phyloP scores from a whole-genome alignment of 2,797 vertebrate genomes.

The Xenopus petersii region DNA sequence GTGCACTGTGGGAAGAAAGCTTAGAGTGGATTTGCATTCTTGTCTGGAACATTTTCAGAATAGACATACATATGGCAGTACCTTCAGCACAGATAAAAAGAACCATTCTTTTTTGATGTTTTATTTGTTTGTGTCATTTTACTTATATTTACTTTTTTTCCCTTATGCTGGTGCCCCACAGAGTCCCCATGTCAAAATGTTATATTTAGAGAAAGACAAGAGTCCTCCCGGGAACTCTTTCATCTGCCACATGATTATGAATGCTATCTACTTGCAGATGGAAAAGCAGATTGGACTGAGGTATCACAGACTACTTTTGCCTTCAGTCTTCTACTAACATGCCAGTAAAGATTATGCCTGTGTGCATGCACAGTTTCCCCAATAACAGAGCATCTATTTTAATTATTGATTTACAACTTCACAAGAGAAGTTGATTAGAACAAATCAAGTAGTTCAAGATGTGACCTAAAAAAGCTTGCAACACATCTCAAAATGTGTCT shows the following conservation, averaged over 20 bases:
- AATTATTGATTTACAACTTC: slow-evolving; percentile 27
- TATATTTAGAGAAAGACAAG: slow-evolving; percentile 38
- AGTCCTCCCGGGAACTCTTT: slow-evolving; percentile 35
- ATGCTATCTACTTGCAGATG: slow-evolving; percentile 42
- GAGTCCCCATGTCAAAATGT: slow-evolving; percentile 41
- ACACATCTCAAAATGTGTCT: no score
- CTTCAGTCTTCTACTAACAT: slow-evolving; percentile 32
- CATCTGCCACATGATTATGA: slow-evolving; percentile 38
- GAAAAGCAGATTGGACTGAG: slow-evolving; percentile 36
- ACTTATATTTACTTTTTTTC: slow-evolving; percentile 25
- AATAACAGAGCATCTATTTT: slow-evolving; percentile 23
- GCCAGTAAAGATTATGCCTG: slow-evolving; percentile 44
- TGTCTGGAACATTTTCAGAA: not conserved
- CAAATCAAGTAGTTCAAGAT: not conserved
- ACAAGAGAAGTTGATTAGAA: slow-evolving; percentile 12
- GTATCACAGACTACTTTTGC: slow-evolving; percentile 21
- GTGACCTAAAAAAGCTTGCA: slow-evolving; percentile 2
- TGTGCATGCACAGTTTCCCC: slow-evolving; percentile 16
- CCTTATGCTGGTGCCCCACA: slow-evolving; percentile 35
- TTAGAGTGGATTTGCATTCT: not conserved
- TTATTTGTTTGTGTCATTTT: slow-evolving; percentile 27
- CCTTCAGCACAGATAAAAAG: not conserved
- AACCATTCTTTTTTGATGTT: not conserved
- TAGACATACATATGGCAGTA: slow-evolving; percentile 7
- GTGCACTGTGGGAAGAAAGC: not conserved